A percentile compares a stretch with the other conserved stretches of the same genome.
Evolutionary conservation across 2,797 vertebrate genomes (phyloP).

Genomic region (Bufotes viridis): DNA sequence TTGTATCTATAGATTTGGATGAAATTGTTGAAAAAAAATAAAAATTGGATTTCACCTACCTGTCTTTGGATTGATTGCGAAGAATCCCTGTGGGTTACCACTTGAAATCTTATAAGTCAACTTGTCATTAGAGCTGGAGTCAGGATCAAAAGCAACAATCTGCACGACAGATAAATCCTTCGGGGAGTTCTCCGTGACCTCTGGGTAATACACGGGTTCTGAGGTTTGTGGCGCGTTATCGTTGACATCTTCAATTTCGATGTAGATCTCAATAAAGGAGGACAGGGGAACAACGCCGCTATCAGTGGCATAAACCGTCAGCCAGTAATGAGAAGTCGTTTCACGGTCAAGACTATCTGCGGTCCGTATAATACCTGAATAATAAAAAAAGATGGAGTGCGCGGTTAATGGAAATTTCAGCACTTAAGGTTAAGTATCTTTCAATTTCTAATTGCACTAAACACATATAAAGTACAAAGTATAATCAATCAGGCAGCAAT

Average conservation of each 20-base stretch:
- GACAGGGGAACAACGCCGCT: slow-evolving; percentile 90
- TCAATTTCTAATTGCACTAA: slow-evolving; percentile 53
- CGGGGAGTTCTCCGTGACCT: slow-evolving; percentile 91
- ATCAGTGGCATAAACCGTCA: slow-evolving; percentile 93
- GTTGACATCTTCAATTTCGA: slow-evolving; percentile 94
- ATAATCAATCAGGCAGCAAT: slow-evolving; percentile 37
- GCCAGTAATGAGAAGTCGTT: slow-evolving; percentile 92
- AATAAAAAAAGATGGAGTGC: slow-evolving; percentile 46
- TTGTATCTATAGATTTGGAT: background rate
- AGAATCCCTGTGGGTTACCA: slow-evolving; percentile 98
- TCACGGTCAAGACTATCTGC: slow-evolving; percentile 90
- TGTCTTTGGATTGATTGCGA: slow-evolving; percentile 87
- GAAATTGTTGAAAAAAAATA: background rate
- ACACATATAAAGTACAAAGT: slow-evolving; percentile 42
- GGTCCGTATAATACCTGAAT: slow-evolving; percentile 88
- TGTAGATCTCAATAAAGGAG: slow-evolving; percentile 91
- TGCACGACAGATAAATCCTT: slow-evolving; percentile 93
- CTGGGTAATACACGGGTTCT: slow-evolving; percentile 93
- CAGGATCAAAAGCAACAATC: slow-evolving; percentile 92
- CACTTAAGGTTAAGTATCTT: slow-evolving; percentile 52
- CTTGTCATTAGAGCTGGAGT: slow-evolving; percentile 87
- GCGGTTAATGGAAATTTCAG: slow-evolving; percentile 45
- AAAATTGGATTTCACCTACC: slow-evolving; percentile 76
- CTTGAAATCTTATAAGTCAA: slow-evolving; percentile 92
- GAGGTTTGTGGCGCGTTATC: slow-evolving; percentile 95